Evolutionary conservation across 2,113 vertebrate genomes (phyloP), one percentile per base, ranked within the genome.

Genomic region (Scophthalmus maximus): DNA sequence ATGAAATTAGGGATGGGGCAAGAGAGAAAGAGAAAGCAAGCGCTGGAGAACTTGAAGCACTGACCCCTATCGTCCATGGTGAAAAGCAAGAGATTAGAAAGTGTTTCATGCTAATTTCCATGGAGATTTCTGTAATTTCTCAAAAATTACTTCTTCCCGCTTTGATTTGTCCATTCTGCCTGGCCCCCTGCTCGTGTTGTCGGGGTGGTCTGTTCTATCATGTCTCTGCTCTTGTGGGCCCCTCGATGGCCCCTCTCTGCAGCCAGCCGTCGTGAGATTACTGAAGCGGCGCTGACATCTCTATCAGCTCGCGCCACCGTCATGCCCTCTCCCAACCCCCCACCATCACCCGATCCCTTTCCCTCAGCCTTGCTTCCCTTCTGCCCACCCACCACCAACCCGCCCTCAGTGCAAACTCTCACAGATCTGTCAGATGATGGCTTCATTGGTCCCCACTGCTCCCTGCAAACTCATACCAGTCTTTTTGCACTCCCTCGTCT

Each of bases 41-140:
- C 94, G 92, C 91, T 79, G 84, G 68, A 83, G 90, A 95, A 95
- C 94, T 95, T 93, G 94, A 97, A 95, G 93, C 96, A 85, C 91
- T 97, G 96, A 98, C 96, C 96, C 96, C 95, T 95, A 95, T 96
- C 95, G 88, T 93, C 93, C 82, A 51, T 17, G 91, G 94, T 95
- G 95, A 96, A 96, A 95, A 95, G 95, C 93, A 88, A 93, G 94
- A 96, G 96, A 98, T 98, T 96, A 98, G 95, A 96, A 96, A 96
- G 96, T 95, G 96, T 95, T 96, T 96, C 96, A 96, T 97, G 96
- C 96, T 98, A 95, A 98, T 98, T 98, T 98, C 97, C 97, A 98
- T 98, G 96, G 96, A 97, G 97, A 98, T 97, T 98, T 97, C 96
- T 95, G 94, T 97, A 96, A 98, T 98, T 97, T 97, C 93, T 95